phyloP scores from a whole-genome alignment of 2,888 invertebrate genomes.

The Koerneria pararmatus region DNA sequence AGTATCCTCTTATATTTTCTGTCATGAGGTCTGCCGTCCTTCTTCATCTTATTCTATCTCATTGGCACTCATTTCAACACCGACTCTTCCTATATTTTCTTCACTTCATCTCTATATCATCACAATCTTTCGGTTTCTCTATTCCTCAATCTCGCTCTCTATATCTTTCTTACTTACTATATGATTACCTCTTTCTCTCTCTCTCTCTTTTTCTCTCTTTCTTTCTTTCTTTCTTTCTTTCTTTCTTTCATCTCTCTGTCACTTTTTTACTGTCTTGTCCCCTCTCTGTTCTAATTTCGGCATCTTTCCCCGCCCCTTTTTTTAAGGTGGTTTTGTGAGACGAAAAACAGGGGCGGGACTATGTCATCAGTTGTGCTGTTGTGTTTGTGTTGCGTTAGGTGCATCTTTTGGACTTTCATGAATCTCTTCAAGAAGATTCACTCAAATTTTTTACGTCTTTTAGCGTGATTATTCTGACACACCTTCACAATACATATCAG shows the following conservation, averaged over 20 bases:
- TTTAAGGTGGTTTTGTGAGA: too few species aligned
- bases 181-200: background rate
- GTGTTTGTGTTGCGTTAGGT: too few species aligned
- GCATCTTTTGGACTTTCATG: too few species aligned
- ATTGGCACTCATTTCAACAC: constrained; percentile 1
- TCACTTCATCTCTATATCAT: background rate
- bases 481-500: too few species aligned
- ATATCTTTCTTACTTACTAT: background rate
- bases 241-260: background rate
- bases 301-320: background rate
- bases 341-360: too few species aligned
- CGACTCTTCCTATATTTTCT: constrained; percentile 1
- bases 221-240: background rate
- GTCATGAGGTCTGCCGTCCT: too few species aligned
- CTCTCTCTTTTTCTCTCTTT: background rate
- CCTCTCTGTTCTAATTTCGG: background rate
- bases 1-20: too few species aligned
- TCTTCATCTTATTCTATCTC: background rate
- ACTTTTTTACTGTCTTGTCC: background rate
- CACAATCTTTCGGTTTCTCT: background rate
- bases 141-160: background rate
- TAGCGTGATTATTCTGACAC: too few species aligned
- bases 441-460: too few species aligned
- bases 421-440: too few species aligned
- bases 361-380: too few species aligned